Conservation (phyloP, 2,113 vertebrate genomes). For the Oceanites oceanicus region DNA sequence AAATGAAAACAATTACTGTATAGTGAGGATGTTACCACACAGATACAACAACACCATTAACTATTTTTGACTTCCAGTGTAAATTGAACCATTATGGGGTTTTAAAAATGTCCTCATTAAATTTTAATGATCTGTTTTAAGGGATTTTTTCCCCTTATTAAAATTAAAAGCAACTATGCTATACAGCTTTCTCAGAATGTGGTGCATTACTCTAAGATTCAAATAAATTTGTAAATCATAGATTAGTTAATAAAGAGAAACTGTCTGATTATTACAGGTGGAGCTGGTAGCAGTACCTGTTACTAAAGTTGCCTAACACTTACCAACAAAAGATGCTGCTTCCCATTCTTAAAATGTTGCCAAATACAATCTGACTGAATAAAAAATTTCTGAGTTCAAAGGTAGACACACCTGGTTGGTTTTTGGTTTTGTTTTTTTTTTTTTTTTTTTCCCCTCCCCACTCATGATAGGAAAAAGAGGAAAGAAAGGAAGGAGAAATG, state of each 20-base stretch:
- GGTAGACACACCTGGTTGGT: background rate
- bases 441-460: background rate
- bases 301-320: slow-evolving; percentile 8
- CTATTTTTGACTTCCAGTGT: slow-evolving; percentile 55
- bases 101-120: slow-evolving; percentile 63
- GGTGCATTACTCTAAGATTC: background rate
- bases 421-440: background rate
- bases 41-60: slow-evolving; percentile 16
- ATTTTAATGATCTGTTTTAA: slow-evolving; percentile 66
- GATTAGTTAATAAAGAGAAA: slow-evolving; percentile 44
- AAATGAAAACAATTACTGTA: slow-evolving; percentile 46
- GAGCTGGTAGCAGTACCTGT: slow-evolving; percentile 9
- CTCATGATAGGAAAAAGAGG: background rate
- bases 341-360: background rate
- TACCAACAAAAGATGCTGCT: background rate
- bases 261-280: slow-evolving; percentile 28
- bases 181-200: background rate
- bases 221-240: slow-evolving; percentile 31
- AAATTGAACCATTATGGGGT: slow-evolving; percentile 57
- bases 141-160: slow-evolving; percentile 24
- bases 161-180: slow-evolving; percentile 33
- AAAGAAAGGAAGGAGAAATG: background rate
- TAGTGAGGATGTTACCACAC: slow-evolving; percentile 49
- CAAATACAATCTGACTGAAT: background rate
- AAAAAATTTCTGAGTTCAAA: background rate